Conservation (phyloP, 92 coral and sea anemone species). For the Siderastrea siderea region DNA sequence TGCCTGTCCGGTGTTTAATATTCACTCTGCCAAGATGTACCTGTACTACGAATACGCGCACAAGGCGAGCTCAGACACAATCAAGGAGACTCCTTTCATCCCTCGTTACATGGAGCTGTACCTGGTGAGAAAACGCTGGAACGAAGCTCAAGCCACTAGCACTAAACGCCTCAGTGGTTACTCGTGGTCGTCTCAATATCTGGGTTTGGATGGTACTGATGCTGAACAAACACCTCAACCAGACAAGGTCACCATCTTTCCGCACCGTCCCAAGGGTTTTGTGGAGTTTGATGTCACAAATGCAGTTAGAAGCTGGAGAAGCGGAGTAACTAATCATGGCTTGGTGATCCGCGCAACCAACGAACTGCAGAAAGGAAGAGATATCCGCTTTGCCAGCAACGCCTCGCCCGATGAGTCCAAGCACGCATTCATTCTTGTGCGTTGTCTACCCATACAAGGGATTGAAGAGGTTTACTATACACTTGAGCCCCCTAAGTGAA, state of each 20-base stretch:
- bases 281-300: conserved; percentile 28
- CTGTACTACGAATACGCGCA: conserved; percentile 42
- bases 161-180: conserved; percentile 30
- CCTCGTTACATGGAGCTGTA: conserved; percentile 59
- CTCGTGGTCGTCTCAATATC: conserved; percentile 30
- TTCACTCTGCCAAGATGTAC: conserved; percentile 63
- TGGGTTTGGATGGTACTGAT: conserved; percentile 49
- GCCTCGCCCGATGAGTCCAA: conserved; percentile 37
- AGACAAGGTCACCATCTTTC: conserved; percentile 55
- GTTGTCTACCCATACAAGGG: conserved; percentile 22
- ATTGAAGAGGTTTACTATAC: neutral
- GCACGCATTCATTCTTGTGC: conserved; percentile 64
- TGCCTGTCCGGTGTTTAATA: conserved; percentile 31
- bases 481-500: neutral
- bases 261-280: conserved; percentile 64
- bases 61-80: conserved; percentile 53
- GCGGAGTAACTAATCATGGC: conserved; percentile 71
- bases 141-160: conserved; percentile 70
- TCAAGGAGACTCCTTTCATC: conserved; percentile 35
- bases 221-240: conserved; percentile 39
- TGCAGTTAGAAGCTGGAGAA: conserved; percentile 69
- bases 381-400: conserved; percentile 77
- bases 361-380: conserved; percentile 61
- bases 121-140: conserved; percentile 70
- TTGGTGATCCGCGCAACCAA: neutral